Evolutionary conservation across 1,140 invertebrate species (phyloP).

Genomic region (Cheumatopsyche charites): DNA sequence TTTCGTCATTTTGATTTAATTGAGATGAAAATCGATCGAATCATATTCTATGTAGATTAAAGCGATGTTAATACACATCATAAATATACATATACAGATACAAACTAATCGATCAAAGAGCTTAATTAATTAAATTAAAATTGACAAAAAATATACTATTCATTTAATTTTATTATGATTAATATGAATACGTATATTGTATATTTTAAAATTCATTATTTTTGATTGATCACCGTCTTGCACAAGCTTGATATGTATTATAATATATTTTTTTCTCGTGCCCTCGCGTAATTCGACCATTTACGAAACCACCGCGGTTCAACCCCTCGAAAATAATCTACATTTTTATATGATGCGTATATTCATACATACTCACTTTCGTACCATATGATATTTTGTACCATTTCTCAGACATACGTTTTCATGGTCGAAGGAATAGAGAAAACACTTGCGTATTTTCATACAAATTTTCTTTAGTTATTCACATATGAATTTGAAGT

Average conservation of each 20-base stretch:
- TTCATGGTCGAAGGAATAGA: not conserved
- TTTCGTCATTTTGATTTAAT: too few species aligned
- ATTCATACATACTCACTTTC: not conserved
- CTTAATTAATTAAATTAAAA: too few species aligned
- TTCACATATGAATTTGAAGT: too few species aligned
- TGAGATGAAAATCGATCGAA: too few species aligned
- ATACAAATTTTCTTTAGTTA: too few species aligned
- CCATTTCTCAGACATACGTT: not conserved
- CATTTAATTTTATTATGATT: not conserved
- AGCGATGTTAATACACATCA: too few species aligned
- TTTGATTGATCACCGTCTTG: conserved; percentile 16
- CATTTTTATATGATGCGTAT: conserved; percentile 1
- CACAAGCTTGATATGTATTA: not conserved
- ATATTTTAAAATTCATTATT: conserved; percentile 7
- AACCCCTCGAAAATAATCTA: conserved; percentile 21
- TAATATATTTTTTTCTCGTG: conserved; percentile 15
- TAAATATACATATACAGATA: too few species aligned
- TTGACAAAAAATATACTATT: not conserved
- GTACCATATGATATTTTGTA: not conserved
- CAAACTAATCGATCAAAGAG: too few species aligned
- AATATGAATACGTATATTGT: conserved; percentile 4
- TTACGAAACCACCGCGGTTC: not conserved
- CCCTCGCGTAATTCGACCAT: conserved; percentile 15
- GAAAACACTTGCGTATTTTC: too few species aligned
- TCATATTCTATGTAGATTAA: too few species aligned